phyloP scores from a whole-genome alignment of 2,797 vertebrate genomes.

The Centroberyx gerrardi region DNA sequence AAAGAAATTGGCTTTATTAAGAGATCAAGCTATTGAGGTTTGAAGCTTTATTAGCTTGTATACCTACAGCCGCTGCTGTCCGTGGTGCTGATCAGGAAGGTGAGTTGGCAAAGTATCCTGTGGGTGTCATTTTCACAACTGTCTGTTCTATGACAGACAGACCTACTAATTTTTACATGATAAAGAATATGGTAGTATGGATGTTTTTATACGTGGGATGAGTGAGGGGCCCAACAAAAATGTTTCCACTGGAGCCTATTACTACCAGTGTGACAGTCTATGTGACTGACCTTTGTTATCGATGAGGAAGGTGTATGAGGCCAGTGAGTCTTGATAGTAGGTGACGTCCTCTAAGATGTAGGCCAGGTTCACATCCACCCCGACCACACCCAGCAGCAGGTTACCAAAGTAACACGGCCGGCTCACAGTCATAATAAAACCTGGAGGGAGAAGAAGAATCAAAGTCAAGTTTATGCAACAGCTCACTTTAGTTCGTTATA shows the following conservation, averaged over 20 bases:
- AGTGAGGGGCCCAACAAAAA: background rate
- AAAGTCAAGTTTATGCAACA: background rate
- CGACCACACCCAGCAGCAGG: slow-evolving; percentile 95
- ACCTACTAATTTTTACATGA: background rate
- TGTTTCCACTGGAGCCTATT: background rate
- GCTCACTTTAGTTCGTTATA: background rate
- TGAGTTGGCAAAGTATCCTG: too few relatives aligned
- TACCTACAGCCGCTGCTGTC: background rate
- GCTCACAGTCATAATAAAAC: slow-evolving; percentile 98
- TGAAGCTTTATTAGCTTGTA: background rate
- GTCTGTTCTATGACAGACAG: background rate
- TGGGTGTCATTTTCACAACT: too few relatives aligned
- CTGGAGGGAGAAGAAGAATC: slow-evolving; percentile 71
- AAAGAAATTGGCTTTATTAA: background rate
- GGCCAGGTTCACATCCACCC: slow-evolving; percentile 97
- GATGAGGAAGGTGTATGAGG: slow-evolving; percentile 98
- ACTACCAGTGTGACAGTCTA: background rate
- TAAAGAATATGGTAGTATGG: background rate
- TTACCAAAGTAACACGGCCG: slow-evolving; percentile 98
- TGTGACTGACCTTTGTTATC: slow-evolving; percentile 95
- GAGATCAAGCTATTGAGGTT: background rate
- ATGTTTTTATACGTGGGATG: background rate
- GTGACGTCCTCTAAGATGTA: slow-evolving; percentile 99
- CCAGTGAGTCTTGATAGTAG: slow-evolving; percentile 98
- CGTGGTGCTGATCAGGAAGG: too few relatives aligned